Base-by-base conservation (phyloP, 1,140 invertebrate species). In the Drosophila ercepeae region DNA sequence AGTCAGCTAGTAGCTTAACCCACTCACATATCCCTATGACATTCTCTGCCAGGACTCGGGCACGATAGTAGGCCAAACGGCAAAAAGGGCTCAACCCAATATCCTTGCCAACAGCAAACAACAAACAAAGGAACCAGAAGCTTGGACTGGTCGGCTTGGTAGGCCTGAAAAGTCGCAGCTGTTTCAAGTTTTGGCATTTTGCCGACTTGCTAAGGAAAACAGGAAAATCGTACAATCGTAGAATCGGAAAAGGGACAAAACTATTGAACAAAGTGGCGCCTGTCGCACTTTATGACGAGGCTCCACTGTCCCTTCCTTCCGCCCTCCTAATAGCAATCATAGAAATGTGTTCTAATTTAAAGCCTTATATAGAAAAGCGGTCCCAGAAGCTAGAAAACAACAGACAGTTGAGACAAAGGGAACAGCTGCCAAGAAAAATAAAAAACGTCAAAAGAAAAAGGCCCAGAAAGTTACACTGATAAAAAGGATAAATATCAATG, bases 281-380 rank as follows among this genome's bases (percentile, higher is more conserved):
- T 78, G 78, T 73, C 78, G 78, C 73, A 76, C 67, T 81, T 82
- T 82, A 79, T 79, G 78, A 75, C 55, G 61, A 45, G 64, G 34
- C 49, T 67, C 59, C 59, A 51, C 13, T 32, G 45, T 14, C 46
- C n/a, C 23, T 34, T 6, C n/a, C 4, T 6, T 18, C 41, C 14
- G 13, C 13, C 5, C 13, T 14, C 9, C 1, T 63, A 70, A 88
- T 70, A 55, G 73, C 82, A 86, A 86, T 86, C 83, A 77, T 57
- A 82, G 73, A 86, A 88, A 86, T 86, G 81, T 86, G 81, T 71
- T 86, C 82, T 86, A 86, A 86, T 86, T 86, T 86, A 86, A 86
- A 88, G 68, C 68, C 70, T 59, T 74, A 86, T 57, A 71, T 72
- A 79, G 44, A 34, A 63, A 45, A 48, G 42, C 42, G 11, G n/a